These are phyloP conservation scores for Akabosia matsudoensis DNA, from an alignment of 1,140 invertebrate species.

Conservation along the genomic window DNA sequence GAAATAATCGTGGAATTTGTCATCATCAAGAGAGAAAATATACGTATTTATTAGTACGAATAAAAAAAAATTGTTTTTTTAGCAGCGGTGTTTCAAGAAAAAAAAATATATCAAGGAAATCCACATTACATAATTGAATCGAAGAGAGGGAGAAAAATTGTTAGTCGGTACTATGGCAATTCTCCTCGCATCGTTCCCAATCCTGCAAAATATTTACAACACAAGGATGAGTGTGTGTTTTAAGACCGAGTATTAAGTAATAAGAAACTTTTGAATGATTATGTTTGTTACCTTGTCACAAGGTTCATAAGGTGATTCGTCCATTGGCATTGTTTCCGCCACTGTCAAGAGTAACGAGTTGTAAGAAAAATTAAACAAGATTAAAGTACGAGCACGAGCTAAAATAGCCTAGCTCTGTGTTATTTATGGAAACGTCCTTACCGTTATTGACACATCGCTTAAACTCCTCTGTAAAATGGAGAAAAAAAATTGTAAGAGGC, in stretches of 20 bases:
- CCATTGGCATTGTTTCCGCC: neutral
- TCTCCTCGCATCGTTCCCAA: neutral
- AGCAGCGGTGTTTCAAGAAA: too few species aligned
- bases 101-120: neutral
- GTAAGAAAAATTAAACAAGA: neutral
- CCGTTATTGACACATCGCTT: neutral
- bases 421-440: neutral
- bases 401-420: neutral
- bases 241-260: too few species aligned
- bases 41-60: too few species aligned
- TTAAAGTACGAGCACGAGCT: neutral
- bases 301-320: neutral
- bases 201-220: too few species aligned
- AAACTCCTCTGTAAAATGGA: too few species aligned
- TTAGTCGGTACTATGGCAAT: neutral
- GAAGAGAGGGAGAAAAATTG: neutral
- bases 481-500: too few species aligned
- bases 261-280: too few species aligned
- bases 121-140: neutral
- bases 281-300: too few species aligned
- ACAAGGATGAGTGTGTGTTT: too few species aligned
- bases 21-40: too few species aligned
- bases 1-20: too few species aligned
- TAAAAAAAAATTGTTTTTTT: too few species aligned
- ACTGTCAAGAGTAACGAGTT: constrained; percentile 8